Evolutionary conservation across 1,140 invertebrate genomes (phyloP), one percentile per base, ranked within the genome.

Genomic region (Anadara kagoshimensis): DNA sequence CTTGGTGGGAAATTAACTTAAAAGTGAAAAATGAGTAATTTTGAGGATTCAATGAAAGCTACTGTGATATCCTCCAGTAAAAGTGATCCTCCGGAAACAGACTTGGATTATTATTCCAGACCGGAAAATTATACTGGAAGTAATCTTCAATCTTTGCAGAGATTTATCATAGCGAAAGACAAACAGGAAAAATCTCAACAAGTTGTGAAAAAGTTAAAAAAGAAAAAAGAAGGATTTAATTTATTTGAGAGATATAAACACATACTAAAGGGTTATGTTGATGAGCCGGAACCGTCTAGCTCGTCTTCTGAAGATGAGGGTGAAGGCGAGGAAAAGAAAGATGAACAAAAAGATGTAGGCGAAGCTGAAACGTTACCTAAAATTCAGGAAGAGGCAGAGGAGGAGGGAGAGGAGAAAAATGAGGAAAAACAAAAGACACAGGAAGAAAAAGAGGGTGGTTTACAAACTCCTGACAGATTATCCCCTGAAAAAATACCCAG

Each of bases 41-140:
- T 36, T 36, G 29, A 36, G 29, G 29, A 36, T 36, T 36, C 29
- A 36, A 36, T 36, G 29, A 36, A 36, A 36, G 29, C 29, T 2
- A 36, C 2, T 36, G 29, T 36, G 7, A 36, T 36, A 3, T 36
- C 29, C 29, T 36, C 29, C 29, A 7, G 29, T 2, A 36, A 36
- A 36, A 36, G 29, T 36, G 77, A 83, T 26, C 80, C 81, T 29
- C 81, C 75, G 43, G 78, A 81, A 69, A 82, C 79, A 5, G 84
- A 86, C 64, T 64, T 86, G 62, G 84, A 84, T 68, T 84, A 82
- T 45, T 83, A 81, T 62, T 80, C 84, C 0, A 76, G 79, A 57
- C 84, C 84, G 1, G 84, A 86, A 69, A 86, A 86, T 67, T 86
- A 86, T 53, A 81, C 76, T n/a, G 84, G 84, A 22, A 81, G 79